Conservation (phyloP, 2,797 vertebrate genomes). For the Poecile montanus region DNA sequence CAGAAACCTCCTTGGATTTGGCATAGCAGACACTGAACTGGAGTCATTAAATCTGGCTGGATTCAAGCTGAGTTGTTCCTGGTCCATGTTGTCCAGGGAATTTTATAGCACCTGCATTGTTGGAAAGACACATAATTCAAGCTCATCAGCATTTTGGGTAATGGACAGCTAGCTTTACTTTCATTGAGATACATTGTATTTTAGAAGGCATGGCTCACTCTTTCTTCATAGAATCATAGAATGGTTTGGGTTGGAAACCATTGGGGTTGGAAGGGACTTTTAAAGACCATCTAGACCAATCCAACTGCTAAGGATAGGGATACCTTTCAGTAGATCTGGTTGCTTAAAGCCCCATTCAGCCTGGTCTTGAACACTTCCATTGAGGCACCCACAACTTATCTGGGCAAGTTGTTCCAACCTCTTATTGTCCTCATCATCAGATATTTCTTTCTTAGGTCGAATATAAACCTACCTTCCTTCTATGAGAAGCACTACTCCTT, state of each 20-base stretch:
- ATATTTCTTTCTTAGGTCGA: background rate
- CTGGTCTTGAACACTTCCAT: background rate
- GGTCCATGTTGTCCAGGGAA: background rate
- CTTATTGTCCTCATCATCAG: background rate
- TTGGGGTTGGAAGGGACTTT: background rate
- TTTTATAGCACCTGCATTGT: background rate
- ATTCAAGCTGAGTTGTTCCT: background rate
- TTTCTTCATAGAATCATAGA: background rate
- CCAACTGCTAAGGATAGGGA: background rate
- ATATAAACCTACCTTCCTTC: background rate
- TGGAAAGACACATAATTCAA: background rate
- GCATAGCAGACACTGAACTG: background rate
- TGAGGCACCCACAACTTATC: background rate
- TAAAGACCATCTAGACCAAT: background rate
- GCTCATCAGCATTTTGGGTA: background rate
- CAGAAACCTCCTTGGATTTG: background rate
- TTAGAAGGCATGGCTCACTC: background rate
- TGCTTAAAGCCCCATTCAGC: background rate
- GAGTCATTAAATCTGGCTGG: background rate
- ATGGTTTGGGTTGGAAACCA: background rate
- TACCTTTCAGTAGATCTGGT: background rate
- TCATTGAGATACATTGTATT: background rate
- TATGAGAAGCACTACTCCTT: background rate
- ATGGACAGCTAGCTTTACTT: background rate
- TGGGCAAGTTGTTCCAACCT: background rate